phyloP scores from a whole-genome alignment of 37 sponge, comb jelly and placozoan genomes.

The Haliclona indistincta region DNA sequence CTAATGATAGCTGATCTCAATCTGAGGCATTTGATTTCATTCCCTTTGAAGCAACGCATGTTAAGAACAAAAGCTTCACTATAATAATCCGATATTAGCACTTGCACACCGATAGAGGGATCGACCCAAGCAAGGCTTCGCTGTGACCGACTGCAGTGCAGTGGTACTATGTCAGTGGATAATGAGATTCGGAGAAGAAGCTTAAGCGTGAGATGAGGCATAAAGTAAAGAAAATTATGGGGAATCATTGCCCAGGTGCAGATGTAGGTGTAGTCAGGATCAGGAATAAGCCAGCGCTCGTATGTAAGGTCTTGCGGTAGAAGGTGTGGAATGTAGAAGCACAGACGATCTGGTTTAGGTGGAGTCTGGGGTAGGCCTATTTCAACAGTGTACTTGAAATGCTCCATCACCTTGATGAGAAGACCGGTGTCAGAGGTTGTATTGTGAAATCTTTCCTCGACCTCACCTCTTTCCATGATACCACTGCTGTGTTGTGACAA shows the following conservation, averaged over 20 bases:
- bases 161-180: neutral
- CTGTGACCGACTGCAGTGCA: neutral
- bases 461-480: neutral
- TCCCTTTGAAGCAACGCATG: conserved; percentile 8
- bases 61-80: conserved; percentile 10
- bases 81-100: conserved; percentile 9
- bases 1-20: conserved; percentile 17
- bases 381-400: neutral
- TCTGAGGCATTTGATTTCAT: conserved; percentile 11
- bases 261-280: no score
- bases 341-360: neutral
- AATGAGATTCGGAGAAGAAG: conserved; percentile 8
- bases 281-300: conserved; percentile 25
- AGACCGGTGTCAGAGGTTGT: neutral
- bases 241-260: no score
- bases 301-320: conserved; percentile 2
- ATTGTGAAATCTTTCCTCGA: neutral
- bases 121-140: neutral
- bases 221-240: conserved; percentile 11
- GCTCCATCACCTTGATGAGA: neutral
- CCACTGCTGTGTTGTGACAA: no score
- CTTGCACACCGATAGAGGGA: neutral
- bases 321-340: conserved; percentile 12
- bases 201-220: conserved; percentile 2
- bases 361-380: neutral